Conservation (phyloP, 1,140 invertebrate genomes). For the Schlechtendalia chinensis region DNA sequence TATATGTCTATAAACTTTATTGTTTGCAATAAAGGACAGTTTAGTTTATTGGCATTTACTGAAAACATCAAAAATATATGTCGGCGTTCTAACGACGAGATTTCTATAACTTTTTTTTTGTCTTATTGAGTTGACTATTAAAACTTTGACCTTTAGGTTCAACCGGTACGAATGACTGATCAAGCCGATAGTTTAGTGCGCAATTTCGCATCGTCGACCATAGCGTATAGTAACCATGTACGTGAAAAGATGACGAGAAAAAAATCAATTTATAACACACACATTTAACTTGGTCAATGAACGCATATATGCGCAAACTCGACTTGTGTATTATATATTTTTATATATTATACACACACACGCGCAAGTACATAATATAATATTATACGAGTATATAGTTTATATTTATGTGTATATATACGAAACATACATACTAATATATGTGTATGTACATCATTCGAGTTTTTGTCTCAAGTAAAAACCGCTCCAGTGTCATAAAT, state of each 20-base stretch:
- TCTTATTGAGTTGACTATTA: constrained; percentile 20
- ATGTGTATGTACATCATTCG: constrained; percentile 22
- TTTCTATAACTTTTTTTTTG: constrained; percentile 32
- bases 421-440: background rate
- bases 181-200: constrained; percentile 29
- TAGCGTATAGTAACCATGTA: background rate
- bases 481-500: constrained; percentile 45
- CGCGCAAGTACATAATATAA: no score
- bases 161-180: constrained; percentile 12
- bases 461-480: constrained; percentile 47
- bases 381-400: no score
- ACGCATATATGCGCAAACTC: background rate
- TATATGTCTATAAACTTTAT: background rate
- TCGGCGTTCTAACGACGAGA: constrained; percentile 11
- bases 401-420: background rate
- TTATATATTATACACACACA: background rate
- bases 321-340: constrained; percentile 20
- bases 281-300: constrained; percentile 27
- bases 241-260: constrained; percentile 19
- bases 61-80: constrained; percentile 10
- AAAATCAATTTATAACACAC: constrained; percentile 46
- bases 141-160: constrained; percentile 20
- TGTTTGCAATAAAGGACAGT: background rate
- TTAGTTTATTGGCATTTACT: background rate
- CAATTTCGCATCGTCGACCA: constrained; percentile 26